A percentile compares a stretch with the other conserved stretches of the same genome.
Conservation (phyloP, 2,797 vertebrate species). For the Sebastes diaconus region DNA sequence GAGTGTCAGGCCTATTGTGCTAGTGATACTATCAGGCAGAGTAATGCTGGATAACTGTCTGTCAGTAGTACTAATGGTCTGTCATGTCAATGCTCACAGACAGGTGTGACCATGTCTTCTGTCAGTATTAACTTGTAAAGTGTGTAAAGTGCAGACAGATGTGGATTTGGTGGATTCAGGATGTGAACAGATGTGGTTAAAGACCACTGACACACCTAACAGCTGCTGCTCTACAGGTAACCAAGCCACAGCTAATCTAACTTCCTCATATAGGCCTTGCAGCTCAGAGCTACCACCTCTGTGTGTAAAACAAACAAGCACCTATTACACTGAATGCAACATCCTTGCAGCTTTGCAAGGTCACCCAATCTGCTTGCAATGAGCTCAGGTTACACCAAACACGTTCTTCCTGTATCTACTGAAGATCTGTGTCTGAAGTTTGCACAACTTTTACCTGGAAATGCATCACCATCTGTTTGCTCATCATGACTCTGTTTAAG, state of each 20-base stretch:
- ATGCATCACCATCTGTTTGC: constrained; percentile 26
- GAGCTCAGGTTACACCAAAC: background rate
- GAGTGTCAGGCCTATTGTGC: background rate
- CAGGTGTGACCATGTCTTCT: background rate
- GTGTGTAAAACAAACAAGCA: background rate
- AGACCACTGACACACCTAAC: background rate
- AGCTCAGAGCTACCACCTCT: background rate
- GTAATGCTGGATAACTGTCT: background rate
- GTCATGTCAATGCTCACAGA: background rate
- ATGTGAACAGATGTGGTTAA: background rate
- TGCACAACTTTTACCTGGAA: constrained; percentile 56
- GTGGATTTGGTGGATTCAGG: background rate
- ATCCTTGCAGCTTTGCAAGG: background rate
- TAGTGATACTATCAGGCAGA: background rate
- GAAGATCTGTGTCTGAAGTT: constrained; percentile 29
- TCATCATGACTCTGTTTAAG: constrained; percentile 6
- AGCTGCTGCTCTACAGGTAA: constrained; percentile 36
- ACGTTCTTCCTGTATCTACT: background rate
- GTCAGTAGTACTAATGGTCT: background rate
- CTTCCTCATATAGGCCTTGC: constrained; percentile 58
- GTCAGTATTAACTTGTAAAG: background rate
- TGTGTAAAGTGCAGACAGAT: background rate
- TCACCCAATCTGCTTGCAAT: background rate
- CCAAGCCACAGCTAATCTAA: background rate
- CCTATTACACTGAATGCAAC: background rate